Conservation (phyloP, 2,888 invertebrate species). For the Tetragonula carbonaria region DNA sequence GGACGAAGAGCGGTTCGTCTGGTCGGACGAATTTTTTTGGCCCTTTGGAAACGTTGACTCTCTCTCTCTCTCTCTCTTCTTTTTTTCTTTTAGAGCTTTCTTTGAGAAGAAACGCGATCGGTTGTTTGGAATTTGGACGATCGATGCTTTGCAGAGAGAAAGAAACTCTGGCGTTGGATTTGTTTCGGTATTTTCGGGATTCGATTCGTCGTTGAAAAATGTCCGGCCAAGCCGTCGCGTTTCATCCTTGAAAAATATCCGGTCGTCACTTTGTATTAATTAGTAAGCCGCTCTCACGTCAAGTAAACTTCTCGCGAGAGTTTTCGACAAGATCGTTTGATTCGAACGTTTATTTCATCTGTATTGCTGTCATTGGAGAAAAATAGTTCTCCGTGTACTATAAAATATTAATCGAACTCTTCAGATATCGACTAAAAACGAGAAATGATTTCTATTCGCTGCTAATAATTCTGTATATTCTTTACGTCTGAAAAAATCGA, state of each 20-base stretch:
- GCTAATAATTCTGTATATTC: too few species aligned
- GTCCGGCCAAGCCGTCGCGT: too few species aligned
- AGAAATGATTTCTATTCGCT: too few species aligned
- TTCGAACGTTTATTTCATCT: background rate
- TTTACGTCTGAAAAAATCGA: too few species aligned
- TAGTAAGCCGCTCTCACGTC: background rate
- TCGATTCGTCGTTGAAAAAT: too few species aligned
- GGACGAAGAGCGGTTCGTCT: background rate
- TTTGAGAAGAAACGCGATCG: background rate
- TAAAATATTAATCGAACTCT: too few species aligned
- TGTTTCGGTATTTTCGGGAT: too few species aligned
- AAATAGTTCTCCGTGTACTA: too few species aligned
- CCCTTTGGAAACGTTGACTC: background rate
- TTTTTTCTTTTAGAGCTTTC: background rate
- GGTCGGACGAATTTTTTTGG: background rate
- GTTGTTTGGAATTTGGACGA: background rate
- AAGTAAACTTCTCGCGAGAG: background rate
- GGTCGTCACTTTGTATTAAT: background rate
- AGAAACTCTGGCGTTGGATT: background rate
- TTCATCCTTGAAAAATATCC: too few species aligned
- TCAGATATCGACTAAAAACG: too few species aligned
- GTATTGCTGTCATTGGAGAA: too few species aligned
- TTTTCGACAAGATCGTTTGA: background rate
- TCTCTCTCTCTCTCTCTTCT: background rate
- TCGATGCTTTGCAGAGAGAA: background rate